Base-by-base conservation (phyloP, 2,888 invertebrate species). In the Eugnorisma glareosa region DNA sequence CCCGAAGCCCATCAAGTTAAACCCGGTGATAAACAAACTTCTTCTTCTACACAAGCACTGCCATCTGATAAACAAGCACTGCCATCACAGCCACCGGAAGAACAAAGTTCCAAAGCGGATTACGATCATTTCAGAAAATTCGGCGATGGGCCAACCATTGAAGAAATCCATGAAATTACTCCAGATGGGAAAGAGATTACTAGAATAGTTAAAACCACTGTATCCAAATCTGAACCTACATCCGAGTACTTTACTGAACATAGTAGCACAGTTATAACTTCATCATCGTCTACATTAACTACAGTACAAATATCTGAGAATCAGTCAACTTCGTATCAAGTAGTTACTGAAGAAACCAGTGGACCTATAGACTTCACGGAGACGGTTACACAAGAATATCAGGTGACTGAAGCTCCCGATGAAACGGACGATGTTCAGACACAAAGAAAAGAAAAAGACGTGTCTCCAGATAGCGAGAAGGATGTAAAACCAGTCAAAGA, bases 291-390 rank as follows among this genome's bases (percentile, higher is more conserved):
- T 37, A 93, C 91, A 82, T 85, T 94, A 15, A 95, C 94, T 54
- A 95, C 94, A 43, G 92, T 95, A 68, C 93, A 95, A 91, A 89
- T 93, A 43, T 92, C 91, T 66, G 91, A 95, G 87, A 94, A 92
- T 85, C 92, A 95, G 84, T 93, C 94, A 13, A 89, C 91, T 37
- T 93, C 94, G 40, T 94, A 94, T 86, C 90, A 93, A 77, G 84
- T 93, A 31, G 80, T 91, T 8, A 92, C 92, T 73, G 93, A 94
- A 88, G 92, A 93, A 85, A 77, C 86, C 1, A 88, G 78, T 72
- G 86, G 80, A 61, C 91, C 93, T 67, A 81, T 86, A 48, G 86
- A 84, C 66, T 69, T 75, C 3, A 86, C 79, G 51, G 91, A 93
- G 71, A 91, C 89, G 51, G 87, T 85, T 18, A 79, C 86, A 77